Percentiles rank a stretch among this genome's conserved stretches.
These are phyloP conservation scores for Neofelis nebulosa DNA, from an alignment of 2,113 vertebrate genomes.

Conservation along the genomic window DNA sequence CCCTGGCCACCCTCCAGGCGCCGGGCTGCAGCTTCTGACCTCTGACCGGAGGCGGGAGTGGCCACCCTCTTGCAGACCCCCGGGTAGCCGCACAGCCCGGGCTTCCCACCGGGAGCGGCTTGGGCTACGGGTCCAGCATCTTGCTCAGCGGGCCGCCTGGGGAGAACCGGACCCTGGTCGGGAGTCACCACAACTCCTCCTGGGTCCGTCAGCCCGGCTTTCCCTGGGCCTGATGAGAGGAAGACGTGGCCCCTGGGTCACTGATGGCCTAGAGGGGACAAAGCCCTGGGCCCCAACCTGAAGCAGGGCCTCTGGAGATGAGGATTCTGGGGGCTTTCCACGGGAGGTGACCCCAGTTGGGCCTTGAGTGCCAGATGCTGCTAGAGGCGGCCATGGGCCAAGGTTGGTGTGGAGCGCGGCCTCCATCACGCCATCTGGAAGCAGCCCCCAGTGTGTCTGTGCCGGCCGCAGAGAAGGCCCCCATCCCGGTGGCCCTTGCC, in stretches of 20 bases:
- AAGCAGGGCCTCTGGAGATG: background rate
- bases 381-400: fast-evolving
- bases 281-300: background rate
- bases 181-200: too few relatives aligned
- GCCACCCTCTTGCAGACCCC: fast-evolving
- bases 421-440: background rate
- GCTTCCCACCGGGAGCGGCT: fast-evolving
- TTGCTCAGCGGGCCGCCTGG: fast-evolving
- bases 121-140: fast-evolving
- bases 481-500: background rate
- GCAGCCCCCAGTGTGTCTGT: background rate
- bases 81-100: too few relatives aligned
- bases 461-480: background rate
- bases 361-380: background rate
- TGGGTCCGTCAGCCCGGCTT: background rate
- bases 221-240: background rate
- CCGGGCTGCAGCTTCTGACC: background rate
- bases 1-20: fast-evolving
- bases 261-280: background rate
- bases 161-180: background rate
- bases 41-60: background rate
- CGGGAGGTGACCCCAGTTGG: background rate
- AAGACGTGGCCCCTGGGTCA: background rate
- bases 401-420: fast-evolving
- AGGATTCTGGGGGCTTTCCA: background rate